A percentile compares a stretch with the other conserved stretches of the same genome.
Conservation (phyloP, 1,140 invertebrate species). For the Achatina immaculata region DNA sequence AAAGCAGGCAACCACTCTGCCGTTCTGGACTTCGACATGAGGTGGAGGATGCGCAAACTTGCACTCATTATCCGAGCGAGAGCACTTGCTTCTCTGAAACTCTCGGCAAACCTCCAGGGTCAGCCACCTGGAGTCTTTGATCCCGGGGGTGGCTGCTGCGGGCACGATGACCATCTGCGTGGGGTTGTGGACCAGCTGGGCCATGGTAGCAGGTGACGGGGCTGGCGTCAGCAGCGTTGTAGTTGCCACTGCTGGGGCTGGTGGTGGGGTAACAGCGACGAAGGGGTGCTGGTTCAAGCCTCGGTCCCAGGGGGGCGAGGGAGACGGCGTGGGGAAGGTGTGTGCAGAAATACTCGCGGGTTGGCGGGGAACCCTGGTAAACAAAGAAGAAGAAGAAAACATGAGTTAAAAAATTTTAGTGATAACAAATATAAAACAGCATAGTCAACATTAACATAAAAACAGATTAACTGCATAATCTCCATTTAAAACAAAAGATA, state of each 20-base stretch:
- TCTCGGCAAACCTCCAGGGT: constrained; percentile 99
- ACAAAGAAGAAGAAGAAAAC: not conserved
- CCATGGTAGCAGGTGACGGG: constrained; percentile 77
- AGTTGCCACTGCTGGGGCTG: not conserved
- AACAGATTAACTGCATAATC: too few relatives aligned
- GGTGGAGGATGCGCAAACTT: constrained; percentile 99
- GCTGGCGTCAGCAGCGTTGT: not conserved
- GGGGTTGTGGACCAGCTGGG: constrained; percentile 81
- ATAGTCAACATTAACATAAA: too few relatives aligned
- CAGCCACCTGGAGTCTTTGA: constrained; percentile 99
- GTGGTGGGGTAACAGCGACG: constrained; percentile 9
- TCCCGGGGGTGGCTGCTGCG: constrained; percentile 73
- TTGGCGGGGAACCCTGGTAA: constrained; percentile 28
- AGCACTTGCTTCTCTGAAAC: constrained; percentile 99
- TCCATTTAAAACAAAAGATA: too few relatives aligned
- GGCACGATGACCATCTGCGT: constrained; percentile 54
- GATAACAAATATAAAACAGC: too few relatives aligned
- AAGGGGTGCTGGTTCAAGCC: constrained; percentile 4
- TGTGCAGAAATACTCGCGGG: constrained; percentile 33
- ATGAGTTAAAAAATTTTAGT: too few relatives aligned
- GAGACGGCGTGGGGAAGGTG: constrained; percentile 28
- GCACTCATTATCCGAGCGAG: constrained; percentile 97
- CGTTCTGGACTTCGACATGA: constrained; percentile 99
- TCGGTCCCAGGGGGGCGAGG: constrained; percentile 37
- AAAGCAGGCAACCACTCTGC: constrained; percentile 99